These are phyloP conservation scores for Polyergus mexicanus DNA, from an alignment of 1,140 invertebrate species.

Conservation along the genomic window DNA sequence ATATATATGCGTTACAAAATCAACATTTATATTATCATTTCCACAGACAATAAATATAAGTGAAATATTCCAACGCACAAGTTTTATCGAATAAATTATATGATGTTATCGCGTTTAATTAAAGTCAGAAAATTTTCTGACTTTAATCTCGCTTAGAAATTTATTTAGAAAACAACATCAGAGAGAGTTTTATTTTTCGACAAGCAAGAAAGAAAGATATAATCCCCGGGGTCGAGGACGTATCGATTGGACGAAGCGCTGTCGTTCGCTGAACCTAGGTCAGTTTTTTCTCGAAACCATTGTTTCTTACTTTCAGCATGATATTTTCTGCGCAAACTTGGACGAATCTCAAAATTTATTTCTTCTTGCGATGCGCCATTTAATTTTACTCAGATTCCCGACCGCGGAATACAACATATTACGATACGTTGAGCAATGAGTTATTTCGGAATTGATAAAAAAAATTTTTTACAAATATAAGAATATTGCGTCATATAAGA, in stretches of 20 bases:
- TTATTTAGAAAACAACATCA: too few species aligned
- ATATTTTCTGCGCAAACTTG: background rate
- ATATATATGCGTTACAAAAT: background rate
- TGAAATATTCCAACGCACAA: too few species aligned
- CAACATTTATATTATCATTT: background rate
- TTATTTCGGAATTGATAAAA: background rate
- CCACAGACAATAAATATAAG: background rate
- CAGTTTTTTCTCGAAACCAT: slow-evolving; percentile 22
- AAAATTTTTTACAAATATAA: background rate
- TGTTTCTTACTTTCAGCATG: background rate
- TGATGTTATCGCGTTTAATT: too few species aligned
- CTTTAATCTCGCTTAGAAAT: too few species aligned
- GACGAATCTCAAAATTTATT: background rate
- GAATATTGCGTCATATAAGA: background rate
- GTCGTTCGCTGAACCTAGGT: slow-evolving; percentile 51
- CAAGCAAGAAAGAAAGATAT: background rate
- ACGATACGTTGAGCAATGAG: background rate
- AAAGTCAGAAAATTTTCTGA: too few species aligned
- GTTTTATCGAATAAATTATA: too few species aligned
- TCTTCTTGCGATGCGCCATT: background rate
- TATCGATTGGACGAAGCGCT: slow-evolving; percentile 52
- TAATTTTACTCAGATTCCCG: background rate
- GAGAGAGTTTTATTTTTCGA: too few species aligned
- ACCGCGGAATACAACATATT: background rate
- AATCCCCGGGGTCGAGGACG: slow-evolving; percentile 33